phyloP scores from a whole-genome alignment of 2,113 vertebrate species.

The Equus quagga region DNA sequence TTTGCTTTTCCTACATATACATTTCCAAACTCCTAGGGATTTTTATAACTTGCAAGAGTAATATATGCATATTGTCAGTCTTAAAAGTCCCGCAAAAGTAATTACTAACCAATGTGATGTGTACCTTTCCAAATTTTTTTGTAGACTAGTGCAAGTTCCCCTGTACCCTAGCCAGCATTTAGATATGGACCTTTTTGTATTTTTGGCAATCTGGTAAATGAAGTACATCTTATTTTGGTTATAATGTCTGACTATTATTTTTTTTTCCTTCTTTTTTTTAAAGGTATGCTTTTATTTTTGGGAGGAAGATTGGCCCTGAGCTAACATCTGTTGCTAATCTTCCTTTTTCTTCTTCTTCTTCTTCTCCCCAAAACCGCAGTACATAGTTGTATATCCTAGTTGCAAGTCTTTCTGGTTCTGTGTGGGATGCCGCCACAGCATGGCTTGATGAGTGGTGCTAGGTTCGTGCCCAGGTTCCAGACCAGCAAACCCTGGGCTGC shows the following conservation, averaged over 20 bases:
- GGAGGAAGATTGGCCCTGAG: too few species aligned
- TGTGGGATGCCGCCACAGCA: too few species aligned
- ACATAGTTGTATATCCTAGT: too few species aligned
- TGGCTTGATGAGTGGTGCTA: too few species aligned
- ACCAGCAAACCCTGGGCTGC: too few species aligned
- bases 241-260: conserved; percentile 16
- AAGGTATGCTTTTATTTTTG: too few species aligned
- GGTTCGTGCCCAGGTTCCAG: too few species aligned
- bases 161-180: background rate
- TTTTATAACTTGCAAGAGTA: conserved; percentile 54
- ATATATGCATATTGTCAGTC: background rate
- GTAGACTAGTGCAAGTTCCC: background rate
- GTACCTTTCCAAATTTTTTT: background rate
- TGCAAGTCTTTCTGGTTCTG: too few species aligned
- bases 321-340: too few species aligned
- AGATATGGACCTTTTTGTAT: background rate
- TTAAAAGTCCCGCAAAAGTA: background rate
- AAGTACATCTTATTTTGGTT: conserved; percentile 50
- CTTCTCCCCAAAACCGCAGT: too few species aligned
- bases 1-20: background rate
- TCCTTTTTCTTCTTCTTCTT: too few species aligned
- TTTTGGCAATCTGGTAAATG: conserved; percentile 40
- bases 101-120: background rate
- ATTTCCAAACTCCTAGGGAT: conserved; percentile 19
- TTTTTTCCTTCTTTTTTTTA: too few species aligned